These are phyloP conservation scores for Scaptomyza reducta DNA, from an alignment of 2,888 invertebrate genomes.

Conservation along the genomic window DNA sequence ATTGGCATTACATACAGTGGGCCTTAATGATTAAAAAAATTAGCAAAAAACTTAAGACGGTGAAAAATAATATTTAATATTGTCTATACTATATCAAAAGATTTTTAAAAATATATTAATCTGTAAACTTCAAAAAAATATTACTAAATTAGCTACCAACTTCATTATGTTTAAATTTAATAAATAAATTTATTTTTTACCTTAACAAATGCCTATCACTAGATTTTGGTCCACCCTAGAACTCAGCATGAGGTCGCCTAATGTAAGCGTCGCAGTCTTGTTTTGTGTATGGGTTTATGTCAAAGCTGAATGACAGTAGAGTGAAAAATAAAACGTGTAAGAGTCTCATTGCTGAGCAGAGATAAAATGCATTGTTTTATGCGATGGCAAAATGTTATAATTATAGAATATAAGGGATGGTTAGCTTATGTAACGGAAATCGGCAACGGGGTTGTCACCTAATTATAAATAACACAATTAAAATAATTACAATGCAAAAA, in stretches of 20 bases:
- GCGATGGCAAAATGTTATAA: slow-evolving; percentile 22
- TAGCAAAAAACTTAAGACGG: neutral
- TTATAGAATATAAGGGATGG: slow-evolving; percentile 35
- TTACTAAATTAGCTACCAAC: no score
- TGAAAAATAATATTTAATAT: neutral
- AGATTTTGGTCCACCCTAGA: slow-evolving; percentile 45
- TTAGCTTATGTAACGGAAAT: slow-evolving; percentile 47
- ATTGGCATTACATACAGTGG: slow-evolving; percentile 50
- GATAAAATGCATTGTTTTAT: slow-evolving; percentile 76
- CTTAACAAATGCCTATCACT: no score
- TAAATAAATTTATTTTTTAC: no score
- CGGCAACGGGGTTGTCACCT: slow-evolving; percentile 59
- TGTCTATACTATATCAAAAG: neutral
- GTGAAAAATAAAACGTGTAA: slow-evolving; percentile 73
- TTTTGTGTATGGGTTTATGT: slow-evolving; percentile 44
- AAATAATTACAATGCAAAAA: neutral
- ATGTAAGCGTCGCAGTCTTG: slow-evolving; percentile 38
- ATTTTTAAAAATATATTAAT: neutral
- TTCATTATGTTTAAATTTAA: no score
- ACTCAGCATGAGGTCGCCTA: slow-evolving; percentile 30
- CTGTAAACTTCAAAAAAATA: neutral
- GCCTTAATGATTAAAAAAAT: slow-evolving; percentile 11
- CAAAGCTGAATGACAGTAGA: slow-evolving; percentile 64
- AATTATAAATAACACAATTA: slow-evolving; percentile 10
- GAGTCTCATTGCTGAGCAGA: slow-evolving; percentile 61